Conservation (phyloP, 2,113 vertebrate genomes). For the Tapirus terrestris region DNA sequence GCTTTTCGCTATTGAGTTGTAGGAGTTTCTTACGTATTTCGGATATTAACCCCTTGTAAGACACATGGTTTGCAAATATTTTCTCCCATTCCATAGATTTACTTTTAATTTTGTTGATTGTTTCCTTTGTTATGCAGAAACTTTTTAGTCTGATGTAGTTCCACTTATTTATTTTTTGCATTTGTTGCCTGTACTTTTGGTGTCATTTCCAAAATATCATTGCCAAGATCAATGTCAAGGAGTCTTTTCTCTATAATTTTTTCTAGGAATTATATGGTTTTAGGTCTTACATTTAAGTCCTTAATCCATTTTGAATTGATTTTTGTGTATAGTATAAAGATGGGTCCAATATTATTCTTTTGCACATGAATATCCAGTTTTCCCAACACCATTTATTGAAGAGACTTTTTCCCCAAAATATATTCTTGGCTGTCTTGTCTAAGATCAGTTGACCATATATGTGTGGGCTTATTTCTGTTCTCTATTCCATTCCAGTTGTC, state of each 20-base stretch:
- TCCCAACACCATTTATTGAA: neutral
- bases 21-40: neutral
- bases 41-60: neutral
- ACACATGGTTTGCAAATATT: neutral
- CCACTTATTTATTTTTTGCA: neutral
- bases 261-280: neutral
- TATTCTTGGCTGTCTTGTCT: neutral
- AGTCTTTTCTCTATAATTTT: neutral
- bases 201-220: neutral
- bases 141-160: neutral
- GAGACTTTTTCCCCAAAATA: neutral
- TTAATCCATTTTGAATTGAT: neutral
- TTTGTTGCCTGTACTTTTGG: neutral
- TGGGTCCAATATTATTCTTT: neutral
- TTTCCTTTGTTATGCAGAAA: neutral
- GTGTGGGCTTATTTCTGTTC: neutral
- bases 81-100: neutral
- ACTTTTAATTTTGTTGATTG: neutral
- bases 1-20: neutral
- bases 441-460: neutral
- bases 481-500: neutral
- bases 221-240: neutral
- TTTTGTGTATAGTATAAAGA: neutral
- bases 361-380: neutral
- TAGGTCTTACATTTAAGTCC: neutral